These are phyloP conservation scores for Thereva nobilitata DNA, from an alignment of 2,888 invertebrate genomes.

Conservation along the genomic window DNA sequence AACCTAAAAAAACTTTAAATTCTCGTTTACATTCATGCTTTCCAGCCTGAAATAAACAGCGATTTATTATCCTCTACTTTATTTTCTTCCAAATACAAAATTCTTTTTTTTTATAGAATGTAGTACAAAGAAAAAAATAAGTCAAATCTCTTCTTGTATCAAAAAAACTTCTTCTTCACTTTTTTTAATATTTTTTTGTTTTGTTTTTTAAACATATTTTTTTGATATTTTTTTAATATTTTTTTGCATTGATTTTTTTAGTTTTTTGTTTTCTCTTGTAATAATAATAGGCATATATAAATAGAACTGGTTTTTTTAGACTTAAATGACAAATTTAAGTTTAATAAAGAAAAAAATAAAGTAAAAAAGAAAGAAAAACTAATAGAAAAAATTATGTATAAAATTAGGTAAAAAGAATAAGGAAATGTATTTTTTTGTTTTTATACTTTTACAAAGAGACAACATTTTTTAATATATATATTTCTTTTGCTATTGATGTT, in stretches of 20 bases:
- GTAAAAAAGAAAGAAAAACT: not conserved
- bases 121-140: slow-evolving; percentile 27
- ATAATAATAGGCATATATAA: not conserved
- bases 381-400: slow-evolving; percentile 17
- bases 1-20: too few species aligned
- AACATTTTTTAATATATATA: not conserved
- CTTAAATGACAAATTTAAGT: slow-evolving; percentile 30
- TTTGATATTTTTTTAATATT: slow-evolving; percentile 9
- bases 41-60: too few species aligned
- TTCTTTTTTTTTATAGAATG: slow-evolving; percentile 16
- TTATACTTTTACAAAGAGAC: slow-evolving; percentile 11
- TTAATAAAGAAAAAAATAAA: slow-evolving; percentile 13
- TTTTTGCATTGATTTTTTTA: slow-evolving; percentile 4
- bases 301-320: slow-evolving; percentile 25
- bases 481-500: slow-evolving; percentile 7
- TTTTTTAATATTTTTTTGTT: slow-evolving; percentile 5
- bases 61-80: not conserved
- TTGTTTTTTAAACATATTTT: slow-evolving; percentile 11
- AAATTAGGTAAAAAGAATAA: slow-evolving; percentile 33
- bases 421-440: slow-evolving; percentile 23
- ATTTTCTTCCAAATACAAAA: slow-evolving; percentile 1
- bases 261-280: slow-evolving; percentile 6
- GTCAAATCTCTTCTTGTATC: slow-evolving; percentile 32
- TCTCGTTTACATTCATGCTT: too few species aligned
- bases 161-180: slow-evolving; percentile 10